Conservation (phyloP, 2,113 vertebrate genomes). For the Malurus alboscapulatus region DNA sequence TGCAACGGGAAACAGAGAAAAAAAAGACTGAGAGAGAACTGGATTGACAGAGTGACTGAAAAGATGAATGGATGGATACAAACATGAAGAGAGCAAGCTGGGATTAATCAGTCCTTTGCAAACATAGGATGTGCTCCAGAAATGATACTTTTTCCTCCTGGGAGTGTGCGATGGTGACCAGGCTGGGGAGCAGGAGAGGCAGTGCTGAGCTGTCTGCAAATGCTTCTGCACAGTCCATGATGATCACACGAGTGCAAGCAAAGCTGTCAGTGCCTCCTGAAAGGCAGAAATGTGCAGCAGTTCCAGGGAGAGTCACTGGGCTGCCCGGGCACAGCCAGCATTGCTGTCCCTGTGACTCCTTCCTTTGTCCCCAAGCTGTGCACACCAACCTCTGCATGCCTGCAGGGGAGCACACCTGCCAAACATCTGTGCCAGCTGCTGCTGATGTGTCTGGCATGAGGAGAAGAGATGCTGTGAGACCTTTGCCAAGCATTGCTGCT, state of each 20-base stretch:
- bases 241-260: not conserved
- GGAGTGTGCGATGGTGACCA: not conserved
- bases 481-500: not conserved
- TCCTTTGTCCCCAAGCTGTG: not conserved
- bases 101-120: not conserved
- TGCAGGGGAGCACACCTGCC: not conserved
- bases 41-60: not conserved
- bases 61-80: not conserved
- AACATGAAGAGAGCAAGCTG: not conserved
- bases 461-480: not conserved
- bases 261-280: not conserved
- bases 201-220: not conserved
- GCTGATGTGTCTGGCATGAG: not conserved
- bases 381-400: rapidly evolving
- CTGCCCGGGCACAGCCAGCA: rapidly evolving
- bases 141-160: not conserved
- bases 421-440: not conserved
- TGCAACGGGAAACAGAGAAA: not conserved
- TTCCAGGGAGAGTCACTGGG: not conserved
- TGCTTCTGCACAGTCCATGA: not conserved
- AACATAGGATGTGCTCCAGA: not conserved
- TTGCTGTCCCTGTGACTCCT: not conserved
- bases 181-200: not conserved
- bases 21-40: not conserved
- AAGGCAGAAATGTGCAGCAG: not conserved